phyloP scores from a whole-genome alignment of 2,797 vertebrate genomes.

The Cichlasoma orientale region DNA sequence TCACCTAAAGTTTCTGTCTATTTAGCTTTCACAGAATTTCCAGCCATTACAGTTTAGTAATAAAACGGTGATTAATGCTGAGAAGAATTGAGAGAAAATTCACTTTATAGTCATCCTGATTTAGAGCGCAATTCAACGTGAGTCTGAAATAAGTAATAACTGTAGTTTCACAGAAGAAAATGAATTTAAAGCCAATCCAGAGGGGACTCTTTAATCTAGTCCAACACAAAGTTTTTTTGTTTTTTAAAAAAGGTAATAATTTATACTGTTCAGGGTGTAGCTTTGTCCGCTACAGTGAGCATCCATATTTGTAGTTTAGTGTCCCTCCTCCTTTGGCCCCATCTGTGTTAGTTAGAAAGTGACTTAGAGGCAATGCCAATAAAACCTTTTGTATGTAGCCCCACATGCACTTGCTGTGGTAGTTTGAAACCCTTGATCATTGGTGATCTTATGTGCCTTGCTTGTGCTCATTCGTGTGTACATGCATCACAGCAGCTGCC shows the following conservation, averaged over 20 bases:
- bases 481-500: conserved; percentile 67
- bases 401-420: conserved; percentile 25
- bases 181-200: not conserved
- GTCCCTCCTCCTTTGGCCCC: not conserved
- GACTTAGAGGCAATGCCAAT: conserved; percentile 13
- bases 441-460: conserved; percentile 3
- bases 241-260: too few relatives aligned
- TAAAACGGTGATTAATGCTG: not conserved
- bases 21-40: not conserved
- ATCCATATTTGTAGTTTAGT: not conserved
- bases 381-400: conserved; percentile 14
- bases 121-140: not conserved
- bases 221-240: not conserved
- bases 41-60: not conserved
- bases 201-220: not conserved
- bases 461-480: conserved; percentile 41
- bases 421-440: conserved; percentile 5
- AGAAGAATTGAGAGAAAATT: not conserved
- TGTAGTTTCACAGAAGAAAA: too few relatives aligned
- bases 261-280: not conserved
- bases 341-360: not conserved
- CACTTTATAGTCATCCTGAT: not conserved
- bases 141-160: not conserved
- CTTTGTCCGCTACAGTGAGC: not conserved
- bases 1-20: not conserved